Percentiles rank a stretch among this genome's conserved stretches.
These are phyloP conservation scores for Mesodorylaimus sp. DNA, from an alignment of 2,888 invertebrate genomes.

Conservation along the genomic window DNA sequence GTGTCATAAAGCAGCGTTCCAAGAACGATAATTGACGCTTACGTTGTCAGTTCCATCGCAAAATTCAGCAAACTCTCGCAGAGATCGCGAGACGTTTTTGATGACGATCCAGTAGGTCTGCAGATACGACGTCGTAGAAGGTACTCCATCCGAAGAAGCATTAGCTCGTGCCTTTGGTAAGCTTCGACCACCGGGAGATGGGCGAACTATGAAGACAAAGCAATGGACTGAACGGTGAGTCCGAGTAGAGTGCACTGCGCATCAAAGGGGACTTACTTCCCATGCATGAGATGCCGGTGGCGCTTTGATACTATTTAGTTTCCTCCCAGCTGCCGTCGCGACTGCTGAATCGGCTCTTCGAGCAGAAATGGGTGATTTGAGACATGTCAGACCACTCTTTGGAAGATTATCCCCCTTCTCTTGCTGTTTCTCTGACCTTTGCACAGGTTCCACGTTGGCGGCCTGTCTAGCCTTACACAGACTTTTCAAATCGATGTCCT, in stretches of 20 bases:
- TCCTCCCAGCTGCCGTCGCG: neutral
- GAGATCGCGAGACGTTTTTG: slow-evolving; percentile 45
- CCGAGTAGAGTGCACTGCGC: no score
- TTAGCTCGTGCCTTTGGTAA: slow-evolving; percentile 53
- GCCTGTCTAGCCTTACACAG: no score
- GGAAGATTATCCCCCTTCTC: no score
- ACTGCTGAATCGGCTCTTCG: neutral
- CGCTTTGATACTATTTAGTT: neutral
- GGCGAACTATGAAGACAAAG: neutral
- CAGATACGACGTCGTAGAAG: slow-evolving; percentile 47
- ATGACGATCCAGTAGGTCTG: slow-evolving; percentile 40
- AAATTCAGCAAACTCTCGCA: slow-evolving; percentile 58
- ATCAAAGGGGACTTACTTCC: no score
- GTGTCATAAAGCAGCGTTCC: no score
- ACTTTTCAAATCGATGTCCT: no score
- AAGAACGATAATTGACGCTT: no score
- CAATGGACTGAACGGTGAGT: neutral
- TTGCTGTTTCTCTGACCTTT: no score
- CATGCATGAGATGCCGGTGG: no score
- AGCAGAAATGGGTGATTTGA: no score
- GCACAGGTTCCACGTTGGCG: neutral
- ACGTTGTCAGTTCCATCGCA: slow-evolving; percentile 49
- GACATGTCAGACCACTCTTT: no score
- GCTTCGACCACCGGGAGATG: slow-evolving; percentile 49
- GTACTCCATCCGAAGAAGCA: slow-evolving; percentile 54